Evolutionary conservation across 2,888 invertebrate genomes (phyloP).

Genomic region (Philereme transversata): DNA sequence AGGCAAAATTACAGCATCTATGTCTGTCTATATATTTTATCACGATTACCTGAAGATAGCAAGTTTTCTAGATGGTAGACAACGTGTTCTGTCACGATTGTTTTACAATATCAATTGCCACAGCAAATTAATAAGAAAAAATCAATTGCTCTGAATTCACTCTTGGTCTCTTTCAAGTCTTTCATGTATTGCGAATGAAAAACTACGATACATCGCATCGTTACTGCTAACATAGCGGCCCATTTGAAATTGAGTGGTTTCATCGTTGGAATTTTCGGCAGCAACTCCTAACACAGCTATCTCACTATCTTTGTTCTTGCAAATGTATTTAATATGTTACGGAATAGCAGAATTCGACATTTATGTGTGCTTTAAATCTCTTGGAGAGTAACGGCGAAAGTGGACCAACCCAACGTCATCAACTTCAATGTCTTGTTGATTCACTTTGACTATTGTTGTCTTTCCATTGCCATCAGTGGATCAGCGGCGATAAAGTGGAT

Average conservation of each 20-base stretch:
- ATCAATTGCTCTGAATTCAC: too few relatives aligned
- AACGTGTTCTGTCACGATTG: too few relatives aligned
- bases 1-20: too few relatives aligned
- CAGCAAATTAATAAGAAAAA: too few relatives aligned
- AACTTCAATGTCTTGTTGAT: slow-evolving; percentile 38
- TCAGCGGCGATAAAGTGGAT: slow-evolving; percentile 33
- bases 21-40: too few relatives aligned
- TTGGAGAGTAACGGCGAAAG: slow-evolving; percentile 16
- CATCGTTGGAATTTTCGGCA: slow-evolving; percentile 25
- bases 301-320: slow-evolving; percentile 36
- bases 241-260: slow-evolving; percentile 25
- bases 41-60: too few relatives aligned
- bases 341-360: slow-evolving; percentile 34
- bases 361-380: slow-evolving; percentile 28
- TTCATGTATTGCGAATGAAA: slow-evolving; percentile 24
- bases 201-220: slow-evolving; percentile 8
- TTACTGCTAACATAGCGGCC: too few relatives aligned
- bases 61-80: too few relatives aligned
- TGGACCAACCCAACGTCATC: slow-evolving; percentile 39
- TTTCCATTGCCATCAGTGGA: slow-evolving; percentile 38
- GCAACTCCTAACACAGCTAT: slow-evolving; percentile 23
- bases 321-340: slow-evolving; percentile 21
- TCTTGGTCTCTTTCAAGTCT: too few relatives aligned
- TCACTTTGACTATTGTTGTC: slow-evolving; percentile 39
- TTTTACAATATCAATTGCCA: too few relatives aligned